A percentile compares a stretch with the other conserved stretches of the same genome.
These are phyloP conservation scores for Labrus mixtus DNA, from an alignment of 2,113 vertebrate species.

Conservation along the genomic window DNA sequence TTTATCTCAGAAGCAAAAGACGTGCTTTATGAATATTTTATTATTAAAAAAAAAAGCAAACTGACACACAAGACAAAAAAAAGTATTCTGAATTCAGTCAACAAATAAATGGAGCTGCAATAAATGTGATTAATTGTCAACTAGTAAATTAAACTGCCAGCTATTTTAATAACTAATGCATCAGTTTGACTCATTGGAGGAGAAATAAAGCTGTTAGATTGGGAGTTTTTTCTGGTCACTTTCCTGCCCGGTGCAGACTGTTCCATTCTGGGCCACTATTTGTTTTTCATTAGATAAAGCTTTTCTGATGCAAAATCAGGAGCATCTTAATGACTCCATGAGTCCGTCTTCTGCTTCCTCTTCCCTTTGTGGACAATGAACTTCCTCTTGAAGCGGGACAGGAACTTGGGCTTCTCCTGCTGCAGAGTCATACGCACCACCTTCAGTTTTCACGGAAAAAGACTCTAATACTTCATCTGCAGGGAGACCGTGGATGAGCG, in stretches of 20 bases:
- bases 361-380: slow-evolving; percentile 97
- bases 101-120: background rate
- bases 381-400: slow-evolving; percentile 98
- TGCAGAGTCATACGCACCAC: slow-evolving; percentile 99
- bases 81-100: background rate
- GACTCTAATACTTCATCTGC: slow-evolving; percentile 98
- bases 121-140: background rate
- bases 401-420: slow-evolving; percentile 98
- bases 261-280: too few species aligned
- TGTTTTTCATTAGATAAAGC: too few species aligned
- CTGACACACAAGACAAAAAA: too few species aligned
- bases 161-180: background rate
- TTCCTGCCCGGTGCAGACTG: background rate
- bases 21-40: too few species aligned
- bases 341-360: slow-evolving; percentile 86
- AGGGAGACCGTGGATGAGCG: too few species aligned
- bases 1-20: too few species aligned
- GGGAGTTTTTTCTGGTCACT: background rate
- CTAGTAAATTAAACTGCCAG: background rate
- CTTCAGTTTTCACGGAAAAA: slow-evolving; percentile 97
- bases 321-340: slow-evolving; percentile 2
- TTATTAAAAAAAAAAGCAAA: too few species aligned
- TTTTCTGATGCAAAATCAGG: too few species aligned
- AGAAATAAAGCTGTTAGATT: background rate
- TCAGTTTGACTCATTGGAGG: background rate